Evolutionary conservation across 2,888 invertebrate genomes (phyloP), one percentile per base, ranked within the genome.

Genomic region (Gonocerus acuteangulatus): DNA sequence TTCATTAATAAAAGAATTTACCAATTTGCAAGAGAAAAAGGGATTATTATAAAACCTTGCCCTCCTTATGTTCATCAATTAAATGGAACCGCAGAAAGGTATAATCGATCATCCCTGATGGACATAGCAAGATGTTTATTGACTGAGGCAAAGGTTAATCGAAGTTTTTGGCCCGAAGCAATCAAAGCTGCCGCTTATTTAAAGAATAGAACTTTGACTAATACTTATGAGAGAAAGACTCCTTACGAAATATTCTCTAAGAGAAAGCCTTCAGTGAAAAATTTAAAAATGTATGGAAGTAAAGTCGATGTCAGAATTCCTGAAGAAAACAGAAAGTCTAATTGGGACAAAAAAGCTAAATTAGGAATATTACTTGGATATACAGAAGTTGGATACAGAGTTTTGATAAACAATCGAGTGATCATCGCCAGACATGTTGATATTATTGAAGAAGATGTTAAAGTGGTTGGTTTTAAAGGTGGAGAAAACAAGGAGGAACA

Each of bases 1-100:
- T 9, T 13, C 27, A 51, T 23, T 13, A 51, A 51, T 51, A 15
- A 9, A 22, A 27, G 27, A 27, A 51, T 23, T 6, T 23, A 27
- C 27, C n/a, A 27, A 15, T 51, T 51, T 22, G 51, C 23, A 7
- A 2, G 27, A 6, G 23, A 51, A 18, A 51, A 51, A 23, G 51
- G 32, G 16, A 51, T 23, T 15, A 16, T 32, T 27, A 51, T 51
- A n/a, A n/a, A n/a, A n/a, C n/a, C n/a, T n/a, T n/a, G n/a, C n/a
- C n/a, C n/a, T n/a, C n/a, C n/a, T n/a, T 51, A 51, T 51, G 27
- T 51, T n/a, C 51, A 51, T 51, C 23, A 51, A n/a, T 51, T 51
- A 18, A 51, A 51, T 51, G 51, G 27, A 11, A 51, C 23, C 21
- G 27, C 51, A 22, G 51, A 51, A 23, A 51, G 32, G 21, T 51